phyloP scores from a whole-genome alignment of 2,797 vertebrate species.

The Threskiornis aethiopicus region DNA sequence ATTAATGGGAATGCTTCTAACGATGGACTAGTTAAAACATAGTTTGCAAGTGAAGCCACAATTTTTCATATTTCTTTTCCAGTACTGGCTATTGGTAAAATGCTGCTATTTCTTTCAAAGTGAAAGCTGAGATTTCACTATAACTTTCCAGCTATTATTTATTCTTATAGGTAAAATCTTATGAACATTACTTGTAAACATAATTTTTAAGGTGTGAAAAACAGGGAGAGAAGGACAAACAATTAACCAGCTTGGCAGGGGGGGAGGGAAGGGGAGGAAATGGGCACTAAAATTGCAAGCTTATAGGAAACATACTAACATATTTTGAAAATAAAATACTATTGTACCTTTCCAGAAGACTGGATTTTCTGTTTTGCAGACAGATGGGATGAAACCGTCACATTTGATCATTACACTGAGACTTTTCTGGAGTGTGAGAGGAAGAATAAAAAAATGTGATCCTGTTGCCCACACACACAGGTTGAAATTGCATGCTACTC shows the following conservation, averaged over 20 bases:
- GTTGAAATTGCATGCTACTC: not conserved
- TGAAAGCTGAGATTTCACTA: not conserved
- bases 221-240: not conserved
- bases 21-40: not conserved
- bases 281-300: not conserved
- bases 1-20: not conserved
- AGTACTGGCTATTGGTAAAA: not conserved
- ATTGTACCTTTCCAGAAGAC: not conserved
- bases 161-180: not conserved
- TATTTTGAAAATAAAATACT: not conserved
- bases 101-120: not conserved
- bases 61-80: not conserved
- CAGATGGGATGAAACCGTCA: not conserved
- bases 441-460: not conserved
- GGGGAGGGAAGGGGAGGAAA: not conserved
- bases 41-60: not conserved
- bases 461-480: not conserved
- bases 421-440: not conserved
- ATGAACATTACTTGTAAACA: not conserved
- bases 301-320: not conserved
- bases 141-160: not conserved
- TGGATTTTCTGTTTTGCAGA: not conserved
- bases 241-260: not conserved
- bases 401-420: not conserved
- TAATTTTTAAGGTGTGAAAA: not conserved